Percentiles rank a stretch among this genome's conserved stretches.
Evolutionary conservation across 2,888 invertebrate species (phyloP).

Genomic region (Andrena minutula): DNA sequence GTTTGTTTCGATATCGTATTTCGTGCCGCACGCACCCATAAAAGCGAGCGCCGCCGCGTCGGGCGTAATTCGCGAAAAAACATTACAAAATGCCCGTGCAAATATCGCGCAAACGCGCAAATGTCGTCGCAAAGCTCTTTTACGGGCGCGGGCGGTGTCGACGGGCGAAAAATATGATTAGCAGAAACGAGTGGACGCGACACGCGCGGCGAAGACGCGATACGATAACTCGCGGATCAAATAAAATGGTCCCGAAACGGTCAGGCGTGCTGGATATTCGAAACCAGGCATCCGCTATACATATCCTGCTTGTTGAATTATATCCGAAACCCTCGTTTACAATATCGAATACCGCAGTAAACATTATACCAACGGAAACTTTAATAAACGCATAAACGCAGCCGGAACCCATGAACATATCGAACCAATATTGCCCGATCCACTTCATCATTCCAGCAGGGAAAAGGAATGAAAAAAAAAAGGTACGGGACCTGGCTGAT

Average conservation of each 20-base stretch:
- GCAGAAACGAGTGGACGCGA: constrained; percentile 22
- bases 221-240: constrained; percentile 35
- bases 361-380: no score
- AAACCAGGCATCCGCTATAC: no score
- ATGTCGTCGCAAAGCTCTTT: constrained; percentile 49
- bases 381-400: no score
- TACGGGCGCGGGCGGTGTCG: constrained; percentile 36
- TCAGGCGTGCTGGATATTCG: not conserved
- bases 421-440: no score
- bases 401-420: no score
- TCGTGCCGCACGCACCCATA: constrained; percentile 34
- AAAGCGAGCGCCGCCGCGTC: constrained; percentile 29
- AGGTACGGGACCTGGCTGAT: not conserved
- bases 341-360: no score
- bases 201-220: constrained; percentile 24
- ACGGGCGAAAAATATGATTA: constrained; percentile 56
- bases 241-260: constrained; percentile 1
- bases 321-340: not conserved
- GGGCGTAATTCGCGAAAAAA: constrained; percentile 59
- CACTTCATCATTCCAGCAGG: no score
- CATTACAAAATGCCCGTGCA: constrained; percentile 54
- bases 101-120: constrained; percentile 43
- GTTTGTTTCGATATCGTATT: constrained; percentile 59
- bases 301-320: not conserved
- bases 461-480: not conserved